phyloP scores from a whole-genome alignment of 2,888 invertebrate genomes.

The Tetranychus truncatus region DNA sequence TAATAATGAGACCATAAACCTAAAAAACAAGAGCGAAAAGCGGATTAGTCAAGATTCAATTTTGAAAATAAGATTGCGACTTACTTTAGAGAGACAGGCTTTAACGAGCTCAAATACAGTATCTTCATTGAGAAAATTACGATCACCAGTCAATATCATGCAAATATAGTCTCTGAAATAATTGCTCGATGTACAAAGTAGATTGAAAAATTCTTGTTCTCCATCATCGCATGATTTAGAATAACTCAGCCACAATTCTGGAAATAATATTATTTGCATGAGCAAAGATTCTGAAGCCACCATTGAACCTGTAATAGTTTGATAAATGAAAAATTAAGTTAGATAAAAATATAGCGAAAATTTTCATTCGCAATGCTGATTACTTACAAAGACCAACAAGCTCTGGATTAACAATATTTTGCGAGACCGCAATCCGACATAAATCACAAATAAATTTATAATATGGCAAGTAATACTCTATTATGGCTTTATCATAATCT shows the following conservation, averaged over 20 bases:
- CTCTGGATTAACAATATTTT: conserved; percentile 65
- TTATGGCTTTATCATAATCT: conserved; percentile 53
- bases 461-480: conserved; percentile 64
- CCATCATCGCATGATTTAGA: conserved; percentile 45
- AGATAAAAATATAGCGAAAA: not conserved
- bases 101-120: conserved; percentile 68
- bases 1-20: conserved; percentile 13
- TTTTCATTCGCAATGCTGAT: not conserved
- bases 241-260: conserved; percentile 77
- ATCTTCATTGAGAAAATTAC: conserved; percentile 61
- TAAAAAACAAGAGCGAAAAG: conserved; percentile 1
- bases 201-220: conserved; percentile 13
- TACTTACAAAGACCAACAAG: conserved; percentile 49
- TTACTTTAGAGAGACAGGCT: conserved; percentile 71
- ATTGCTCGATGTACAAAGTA: conserved; percentile 32
- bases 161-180: conserved; percentile 74
- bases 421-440: conserved; percentile 70
- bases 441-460: conserved; percentile 69
- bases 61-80: conserved; percentile 12
- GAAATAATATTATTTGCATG: conserved; percentile 67
- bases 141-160: conserved; percentile 66
- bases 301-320: conserved; percentile 40
- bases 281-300: conserved; percentile 77
- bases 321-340: not conserved
- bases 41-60: not conserved